These are phyloP conservation scores for Eubucco bourcierii DNA, from an alignment of 2,113 vertebrate species.

Conservation along the genomic window DNA sequence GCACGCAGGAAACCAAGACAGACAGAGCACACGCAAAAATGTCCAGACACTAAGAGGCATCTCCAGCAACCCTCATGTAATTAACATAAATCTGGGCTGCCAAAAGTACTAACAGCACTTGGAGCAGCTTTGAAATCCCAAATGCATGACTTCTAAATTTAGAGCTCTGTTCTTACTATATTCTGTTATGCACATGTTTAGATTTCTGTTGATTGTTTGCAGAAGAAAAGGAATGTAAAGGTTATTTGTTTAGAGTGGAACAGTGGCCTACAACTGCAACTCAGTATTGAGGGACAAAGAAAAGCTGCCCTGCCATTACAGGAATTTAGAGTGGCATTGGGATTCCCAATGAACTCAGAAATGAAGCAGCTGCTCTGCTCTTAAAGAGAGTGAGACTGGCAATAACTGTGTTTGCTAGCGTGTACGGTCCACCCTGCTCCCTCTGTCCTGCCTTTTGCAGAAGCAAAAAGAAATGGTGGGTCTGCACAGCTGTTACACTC, in stretches of 20 bases:
- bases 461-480: background rate
- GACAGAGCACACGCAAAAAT: conserved; percentile 60
- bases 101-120: conserved; percentile 66
- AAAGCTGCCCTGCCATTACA: background rate
- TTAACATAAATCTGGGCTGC: conserved; percentile 68
- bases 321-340: background rate
- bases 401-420: background rate
- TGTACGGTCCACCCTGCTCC: background rate
- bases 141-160: conserved; percentile 62
- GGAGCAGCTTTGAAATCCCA: conserved; percentile 68
- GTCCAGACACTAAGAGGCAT: conserved; percentile 59
- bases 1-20: conserved; percentile 63
- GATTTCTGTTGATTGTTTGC: conserved; percentile 66
- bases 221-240: conserved; percentile 59
- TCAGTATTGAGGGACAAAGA: background rate
- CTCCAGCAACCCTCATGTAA: conserved; percentile 61
- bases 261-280: background rate
- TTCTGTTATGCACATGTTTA: conserved; percentile 69
- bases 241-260: conserved; percentile 19
- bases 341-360: background rate
- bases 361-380: background rate
- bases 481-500: background rate
- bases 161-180: conserved; percentile 59
- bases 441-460: background rate
- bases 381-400: background rate